Evolutionary conservation across 2,113 vertebrate genomes (phyloP).

Genomic region (Brachypodius melanocephalos): DNA sequence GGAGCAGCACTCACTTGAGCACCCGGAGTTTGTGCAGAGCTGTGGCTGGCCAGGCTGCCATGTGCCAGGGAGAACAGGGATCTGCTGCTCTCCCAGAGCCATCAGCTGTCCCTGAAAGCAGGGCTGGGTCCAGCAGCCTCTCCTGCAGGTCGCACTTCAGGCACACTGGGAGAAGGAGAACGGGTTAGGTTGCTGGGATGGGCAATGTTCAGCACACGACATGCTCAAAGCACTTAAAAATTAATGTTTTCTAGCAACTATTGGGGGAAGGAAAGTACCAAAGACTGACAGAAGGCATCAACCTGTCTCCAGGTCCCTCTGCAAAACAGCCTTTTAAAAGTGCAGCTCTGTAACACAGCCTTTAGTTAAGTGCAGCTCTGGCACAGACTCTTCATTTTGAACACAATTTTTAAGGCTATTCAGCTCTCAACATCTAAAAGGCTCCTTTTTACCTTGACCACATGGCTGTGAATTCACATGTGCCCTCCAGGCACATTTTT

Average conservation of each 20-base stretch:
- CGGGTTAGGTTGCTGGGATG: neutral
- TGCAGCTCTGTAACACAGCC: neutral
- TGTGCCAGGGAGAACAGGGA: slow-evolving; percentile 68
- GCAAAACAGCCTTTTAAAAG: neutral
- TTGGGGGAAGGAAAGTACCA: neutral
- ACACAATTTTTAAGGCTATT: neutral
- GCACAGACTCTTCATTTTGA: neutral
- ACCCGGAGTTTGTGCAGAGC: slow-evolving; percentile 71
- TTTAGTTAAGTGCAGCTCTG: neutral
- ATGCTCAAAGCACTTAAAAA: neutral
- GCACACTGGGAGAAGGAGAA: slow-evolving; percentile 73
- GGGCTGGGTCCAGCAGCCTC: slow-evolving; percentile 84
- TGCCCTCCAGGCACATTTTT: neutral
- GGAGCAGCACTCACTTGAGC: slow-evolving; percentile 77
- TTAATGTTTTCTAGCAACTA: neutral
- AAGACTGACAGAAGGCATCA: neutral
- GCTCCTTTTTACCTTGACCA: neutral
- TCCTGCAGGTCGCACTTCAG: slow-evolving; percentile 94
- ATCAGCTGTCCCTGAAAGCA: slow-evolving; percentile 73
- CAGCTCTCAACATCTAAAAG: neutral
- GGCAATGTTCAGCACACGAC: neutral
- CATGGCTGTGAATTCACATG: neutral
- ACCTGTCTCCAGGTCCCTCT: neutral
- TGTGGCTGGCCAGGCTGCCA: slow-evolving; percentile 66
- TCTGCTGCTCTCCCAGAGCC: slow-evolving; percentile 73